phyloP scores from a whole-genome alignment of 2,113 vertebrate genomes.

The Apodemus sylvaticus region DNA sequence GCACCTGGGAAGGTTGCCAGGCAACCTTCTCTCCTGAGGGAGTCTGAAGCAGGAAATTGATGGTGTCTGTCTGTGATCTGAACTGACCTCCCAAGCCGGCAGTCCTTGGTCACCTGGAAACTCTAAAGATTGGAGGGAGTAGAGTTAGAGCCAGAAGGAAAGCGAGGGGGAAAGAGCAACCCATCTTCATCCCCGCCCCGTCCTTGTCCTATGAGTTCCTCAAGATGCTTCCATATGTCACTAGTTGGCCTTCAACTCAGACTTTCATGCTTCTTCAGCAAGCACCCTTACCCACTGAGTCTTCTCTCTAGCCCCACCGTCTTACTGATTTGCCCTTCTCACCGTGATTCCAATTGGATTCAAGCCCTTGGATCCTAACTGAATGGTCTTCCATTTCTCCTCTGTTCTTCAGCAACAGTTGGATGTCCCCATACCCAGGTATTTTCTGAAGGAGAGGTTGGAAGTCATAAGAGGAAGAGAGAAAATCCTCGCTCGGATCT shows the following conservation, averaged over 20 bases:
- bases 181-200: accelerated
- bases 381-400: background rate
- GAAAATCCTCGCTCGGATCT: constrained; percentile 85
- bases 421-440: constrained; percentile 91
- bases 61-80: background rate
- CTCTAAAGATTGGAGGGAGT: background rate
- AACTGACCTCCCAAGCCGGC: background rate
- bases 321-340: accelerated
- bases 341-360: accelerated
- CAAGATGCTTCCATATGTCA: background rate
- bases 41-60: background rate
- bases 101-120: background rate
- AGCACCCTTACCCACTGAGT: background rate
- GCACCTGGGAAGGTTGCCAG: background rate
- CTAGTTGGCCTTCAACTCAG: no score
- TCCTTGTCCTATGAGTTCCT: background rate
- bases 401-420: constrained; percentile 85
- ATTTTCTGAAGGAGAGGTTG: constrained; percentile 90
- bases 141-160: background rate
- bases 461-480: constrained; percentile 86
- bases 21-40: background rate
- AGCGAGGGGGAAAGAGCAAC: no score
- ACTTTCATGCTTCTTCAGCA: background rate
- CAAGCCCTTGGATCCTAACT: background rate
- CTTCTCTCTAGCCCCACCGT: background rate